Evolutionary conservation across 2,888 invertebrate species (phyloP), one percentile per base, ranked within the genome.

Genomic region (Leptinotarsa rubiginosa): DNA sequence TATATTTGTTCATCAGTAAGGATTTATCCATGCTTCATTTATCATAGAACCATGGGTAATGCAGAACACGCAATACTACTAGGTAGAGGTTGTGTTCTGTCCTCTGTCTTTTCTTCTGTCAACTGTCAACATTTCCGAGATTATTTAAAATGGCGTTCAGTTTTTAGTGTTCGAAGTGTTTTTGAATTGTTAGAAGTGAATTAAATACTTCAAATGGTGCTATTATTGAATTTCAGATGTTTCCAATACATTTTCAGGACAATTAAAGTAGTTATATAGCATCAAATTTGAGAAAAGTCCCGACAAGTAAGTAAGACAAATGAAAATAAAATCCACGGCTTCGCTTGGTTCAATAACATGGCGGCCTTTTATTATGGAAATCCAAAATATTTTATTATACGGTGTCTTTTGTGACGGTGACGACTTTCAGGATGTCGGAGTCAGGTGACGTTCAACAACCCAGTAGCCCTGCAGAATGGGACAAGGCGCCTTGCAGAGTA

Each of bases 401-500:
- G 62, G 13, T 62, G 31, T 62, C 41, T 25, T 25, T 62, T 62
- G 16, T 79, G 72, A 77, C 68, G 74, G 75, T 73, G 75, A 65
- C 72, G 78, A 75, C 76, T 83, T 82, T 81, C 77, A 84, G 83
- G 75, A 86, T 86, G 86, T 85, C 86, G 73, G 86, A 86, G 77
- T 80, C 80, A 68, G 82, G 79, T 69, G 84, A 84, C 73, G 80
- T 79, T 47, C 82, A 79, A 68, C 84, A 79, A 84, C 87, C 90
- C 81, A 88, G 88, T 87, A 89, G 91, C 88, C 89, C 90, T 80
- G 89, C 89, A 83, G 88, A 91, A 81, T 85, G 85, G 65, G 84
- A 84, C 79, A 88, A 87, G 77, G 87, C 86, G 74, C 85, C 88
- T 54, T 89, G 90, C 82, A 90, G 92, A 81, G 90, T 93, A 86